Conservation (phyloP, 2,797 vertebrate genomes). For the Cynodonichthys magdalenae region DNA sequence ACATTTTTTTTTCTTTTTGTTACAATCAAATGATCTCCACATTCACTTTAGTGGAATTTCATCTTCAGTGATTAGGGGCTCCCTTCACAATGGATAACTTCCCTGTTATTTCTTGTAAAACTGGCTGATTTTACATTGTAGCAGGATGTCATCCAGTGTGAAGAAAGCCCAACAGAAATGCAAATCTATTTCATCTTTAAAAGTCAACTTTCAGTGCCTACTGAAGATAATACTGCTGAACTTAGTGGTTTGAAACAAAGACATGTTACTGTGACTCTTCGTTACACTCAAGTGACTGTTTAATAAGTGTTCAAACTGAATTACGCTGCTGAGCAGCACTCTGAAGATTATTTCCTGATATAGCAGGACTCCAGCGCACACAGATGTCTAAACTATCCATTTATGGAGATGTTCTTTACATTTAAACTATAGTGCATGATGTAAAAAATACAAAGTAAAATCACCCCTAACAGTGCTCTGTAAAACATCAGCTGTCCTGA, state of each 20-base stretch:
- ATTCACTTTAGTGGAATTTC: slow-evolving; percentile 25
- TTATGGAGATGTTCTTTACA: slow-evolving; percentile 33
- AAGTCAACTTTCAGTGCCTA: slow-evolving; percentile 30
- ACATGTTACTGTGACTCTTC: slow-evolving; percentile 26
- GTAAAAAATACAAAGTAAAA: neutral
- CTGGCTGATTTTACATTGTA: too few relatives aligned
- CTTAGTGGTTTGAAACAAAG: slow-evolving; percentile 29
- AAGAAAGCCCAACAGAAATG: too few relatives aligned
- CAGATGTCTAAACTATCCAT: slow-evolving; percentile 36
- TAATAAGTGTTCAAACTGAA: slow-evolving; percentile 58
- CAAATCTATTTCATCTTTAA: slow-evolving; percentile 16
- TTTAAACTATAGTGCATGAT: slow-evolving; percentile 8
- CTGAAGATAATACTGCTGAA: slow-evolving; percentile 51
- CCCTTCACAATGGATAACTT: too few relatives aligned
- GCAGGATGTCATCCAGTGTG: too few relatives aligned
- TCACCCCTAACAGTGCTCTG: neutral
- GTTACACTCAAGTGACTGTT: slow-evolving; percentile 43
- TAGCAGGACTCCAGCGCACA: slow-evolving; percentile 26
- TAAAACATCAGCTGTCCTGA: neutral
- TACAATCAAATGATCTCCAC: slow-evolving; percentile 25
- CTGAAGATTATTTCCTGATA: slow-evolving; percentile 20
- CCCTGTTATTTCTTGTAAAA: too few relatives aligned
- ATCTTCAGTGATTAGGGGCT: slow-evolving; percentile 21
- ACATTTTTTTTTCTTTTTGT: slow-evolving; percentile 6
- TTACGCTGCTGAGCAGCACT: slow-evolving; percentile 12